Evolutionary conservation across 2,888 invertebrate species (phyloP).

Genomic region (Pammene aurita): DNA sequence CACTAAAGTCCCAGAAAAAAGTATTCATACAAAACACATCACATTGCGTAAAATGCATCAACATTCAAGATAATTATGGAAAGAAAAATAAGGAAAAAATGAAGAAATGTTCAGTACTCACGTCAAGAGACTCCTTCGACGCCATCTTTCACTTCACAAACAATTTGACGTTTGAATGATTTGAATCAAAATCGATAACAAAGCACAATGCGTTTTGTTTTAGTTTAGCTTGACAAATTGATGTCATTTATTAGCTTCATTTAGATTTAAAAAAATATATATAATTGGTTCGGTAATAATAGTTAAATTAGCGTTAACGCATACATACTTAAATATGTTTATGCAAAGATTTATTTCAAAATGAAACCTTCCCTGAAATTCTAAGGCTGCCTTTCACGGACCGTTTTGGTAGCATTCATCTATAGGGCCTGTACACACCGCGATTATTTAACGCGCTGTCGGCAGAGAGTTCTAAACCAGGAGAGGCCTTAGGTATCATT

Average conservation of each 20-base stretch:
- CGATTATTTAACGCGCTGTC: too few relatives aligned
- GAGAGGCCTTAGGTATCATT: too few relatives aligned
- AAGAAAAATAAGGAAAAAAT: slow-evolving; percentile 44
- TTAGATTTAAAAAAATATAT: not conserved
- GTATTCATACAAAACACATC: slow-evolving; percentile 22
- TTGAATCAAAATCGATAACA: slow-evolving; percentile 68
- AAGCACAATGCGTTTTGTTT: slow-evolving; percentile 37
- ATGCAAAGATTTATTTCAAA: too few relatives aligned
- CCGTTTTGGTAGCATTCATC: too few relatives aligned
- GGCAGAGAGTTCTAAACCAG: too few relatives aligned
- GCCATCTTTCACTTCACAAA: slow-evolving; percentile 82
- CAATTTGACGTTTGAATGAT: slow-evolving; percentile 68
- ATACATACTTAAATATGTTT: too few relatives aligned
- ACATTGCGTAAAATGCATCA: slow-evolving; percentile 25
- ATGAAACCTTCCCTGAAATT: too few relatives aligned
- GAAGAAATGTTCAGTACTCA: slow-evolving; percentile 66
- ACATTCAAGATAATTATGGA: slow-evolving; percentile 26
- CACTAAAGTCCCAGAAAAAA: slow-evolving; percentile 28
- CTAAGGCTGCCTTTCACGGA: too few relatives aligned
- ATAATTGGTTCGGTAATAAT: too few relatives aligned
- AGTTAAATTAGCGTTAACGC: too few relatives aligned
- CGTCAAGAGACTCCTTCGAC: slow-evolving; percentile 82
- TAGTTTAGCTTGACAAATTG: slow-evolving; percentile 5
- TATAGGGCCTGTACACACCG: too few relatives aligned
- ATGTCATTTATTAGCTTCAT: not conserved